Evolutionary conservation across 2,113 vertebrate genomes (phyloP).

Genomic region (Rhinoderma darwinii): DNA sequence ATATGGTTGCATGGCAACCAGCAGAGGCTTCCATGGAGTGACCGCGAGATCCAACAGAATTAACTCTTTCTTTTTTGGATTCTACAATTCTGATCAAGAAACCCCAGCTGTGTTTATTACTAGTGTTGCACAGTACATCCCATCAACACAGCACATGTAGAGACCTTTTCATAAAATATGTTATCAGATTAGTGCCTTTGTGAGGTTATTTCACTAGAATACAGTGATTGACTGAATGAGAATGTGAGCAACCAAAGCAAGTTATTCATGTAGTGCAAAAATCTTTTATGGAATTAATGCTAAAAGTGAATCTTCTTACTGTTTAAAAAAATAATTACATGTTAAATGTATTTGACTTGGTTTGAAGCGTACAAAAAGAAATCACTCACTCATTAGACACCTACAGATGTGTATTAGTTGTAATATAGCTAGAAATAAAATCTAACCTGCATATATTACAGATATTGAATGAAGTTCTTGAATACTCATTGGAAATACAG

Average conservation of each 20-base stretch:
- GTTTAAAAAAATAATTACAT: background rate
- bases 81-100: background rate
- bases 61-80: slow-evolving; percentile 25
- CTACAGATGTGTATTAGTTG: too few species aligned
- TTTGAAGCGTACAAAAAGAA: too few species aligned
- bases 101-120: background rate
- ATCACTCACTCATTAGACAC: too few species aligned
- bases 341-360: too few species aligned
- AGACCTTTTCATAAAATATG: background rate
- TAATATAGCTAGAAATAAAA: too few species aligned
- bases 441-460: too few species aligned
- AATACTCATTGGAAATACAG: too few species aligned
- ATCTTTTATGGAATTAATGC: background rate
- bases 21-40: slow-evolving; percentile 58
- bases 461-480: too few species aligned
- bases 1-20: slow-evolving; percentile 68
- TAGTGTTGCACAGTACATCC: background rate
- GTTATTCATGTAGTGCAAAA: background rate
- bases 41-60: slow-evolving; percentile 26
- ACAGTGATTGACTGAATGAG: background rate
- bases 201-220: background rate
- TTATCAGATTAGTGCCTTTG: background rate
- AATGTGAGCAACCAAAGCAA: background rate
- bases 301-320: background rate
- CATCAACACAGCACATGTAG: background rate